Percentiles rank a stretch among this genome's conserved stretches.
These are phyloP conservation scores for Ormyrus labotus DNA, from an alignment of 2,888 invertebrate species.

Conservation along the genomic window DNA sequence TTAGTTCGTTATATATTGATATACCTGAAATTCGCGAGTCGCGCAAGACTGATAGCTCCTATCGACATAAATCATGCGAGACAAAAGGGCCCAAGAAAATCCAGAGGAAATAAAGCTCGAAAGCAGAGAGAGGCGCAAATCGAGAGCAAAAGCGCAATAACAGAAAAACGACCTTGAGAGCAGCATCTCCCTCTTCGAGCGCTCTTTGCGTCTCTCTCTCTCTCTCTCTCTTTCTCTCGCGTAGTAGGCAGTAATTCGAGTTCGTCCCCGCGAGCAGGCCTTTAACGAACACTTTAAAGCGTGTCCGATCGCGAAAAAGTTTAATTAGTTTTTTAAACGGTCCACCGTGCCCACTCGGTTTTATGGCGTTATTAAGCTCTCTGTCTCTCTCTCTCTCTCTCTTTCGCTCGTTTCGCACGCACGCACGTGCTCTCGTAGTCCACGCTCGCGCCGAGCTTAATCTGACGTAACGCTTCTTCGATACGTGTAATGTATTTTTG, in stretches of 20 bases:
- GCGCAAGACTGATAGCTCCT: too few relatives aligned
- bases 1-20: too few relatives aligned
- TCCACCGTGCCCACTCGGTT: slow-evolving; percentile 32
- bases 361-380: slow-evolving; percentile 55
- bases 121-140: background rate
- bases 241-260: slow-evolving; percentile 31
- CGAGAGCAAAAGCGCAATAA: slow-evolving; percentile 10
- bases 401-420: slow-evolving; percentile 6
- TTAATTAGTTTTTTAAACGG: slow-evolving; percentile 56
- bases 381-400: background rate
- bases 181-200: background rate
- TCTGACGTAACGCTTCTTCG: slow-evolving; percentile 34
- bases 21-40: too few relatives aligned
- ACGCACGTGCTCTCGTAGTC: slow-evolving; percentile 31
- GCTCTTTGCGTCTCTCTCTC: slow-evolving; percentile 21
- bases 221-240: background rate
- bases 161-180: slow-evolving; percentile 42
- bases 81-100: too few relatives aligned
- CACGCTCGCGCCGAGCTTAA: background rate
- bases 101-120: background rate
- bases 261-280: slow-evolving; percentile 13
- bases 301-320: slow-evolving; percentile 56
- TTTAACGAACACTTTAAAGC: slow-evolving; percentile 55
- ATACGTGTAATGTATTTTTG: background rate
- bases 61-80: too few relatives aligned